phyloP scores from a whole-genome alignment of 2,113 vertebrate genomes.

The Triplophysa siluroides region DNA sequence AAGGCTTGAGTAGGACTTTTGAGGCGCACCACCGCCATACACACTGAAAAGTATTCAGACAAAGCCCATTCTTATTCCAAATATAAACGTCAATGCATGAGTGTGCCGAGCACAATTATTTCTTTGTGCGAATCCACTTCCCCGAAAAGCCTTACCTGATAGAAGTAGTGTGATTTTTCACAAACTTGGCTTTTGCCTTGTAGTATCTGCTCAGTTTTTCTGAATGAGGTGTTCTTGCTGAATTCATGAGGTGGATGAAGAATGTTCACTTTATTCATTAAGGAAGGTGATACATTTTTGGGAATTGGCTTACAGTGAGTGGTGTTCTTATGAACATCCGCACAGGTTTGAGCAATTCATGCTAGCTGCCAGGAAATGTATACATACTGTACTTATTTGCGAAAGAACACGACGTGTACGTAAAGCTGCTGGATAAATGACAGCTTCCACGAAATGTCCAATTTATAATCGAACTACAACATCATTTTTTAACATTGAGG shows the following conservation, averaged over 20 bases:
- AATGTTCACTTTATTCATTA: conserved; percentile 55
- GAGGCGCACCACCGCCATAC: conserved; percentile 1
- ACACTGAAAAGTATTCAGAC: conserved; percentile 28
- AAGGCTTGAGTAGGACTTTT: conserved; percentile 37
- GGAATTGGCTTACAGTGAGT: conserved; percentile 47
- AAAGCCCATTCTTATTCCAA: conserved; percentile 42
- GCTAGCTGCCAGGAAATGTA: conserved; percentile 46
- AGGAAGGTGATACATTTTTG: conserved; percentile 58
- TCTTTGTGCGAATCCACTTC: conserved; percentile 34
- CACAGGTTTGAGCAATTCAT: conserved; percentile 43
- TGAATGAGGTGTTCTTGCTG: conserved; percentile 43
- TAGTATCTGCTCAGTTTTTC: conserved; percentile 35
- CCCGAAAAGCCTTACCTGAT: conserved; percentile 30
- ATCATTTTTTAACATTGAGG: background rate
- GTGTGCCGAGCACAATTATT: conserved; percentile 44
- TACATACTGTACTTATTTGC: conserved; percentile 32
- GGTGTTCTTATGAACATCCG: conserved; percentile 49
- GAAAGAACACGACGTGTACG: conserved; percentile 41
- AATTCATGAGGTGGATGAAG: conserved; percentile 41
- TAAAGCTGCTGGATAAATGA: conserved; percentile 46
- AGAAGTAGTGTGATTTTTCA: conserved; percentile 45
- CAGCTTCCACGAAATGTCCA: conserved; percentile 34
- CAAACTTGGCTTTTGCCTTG: conserved; percentile 38
- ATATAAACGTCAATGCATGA: conserved; percentile 45
- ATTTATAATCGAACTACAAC: background rate